Base-by-base conservation (phyloP, 2,797 vertebrate genomes). In the Hylomyscus alleni region DNA sequence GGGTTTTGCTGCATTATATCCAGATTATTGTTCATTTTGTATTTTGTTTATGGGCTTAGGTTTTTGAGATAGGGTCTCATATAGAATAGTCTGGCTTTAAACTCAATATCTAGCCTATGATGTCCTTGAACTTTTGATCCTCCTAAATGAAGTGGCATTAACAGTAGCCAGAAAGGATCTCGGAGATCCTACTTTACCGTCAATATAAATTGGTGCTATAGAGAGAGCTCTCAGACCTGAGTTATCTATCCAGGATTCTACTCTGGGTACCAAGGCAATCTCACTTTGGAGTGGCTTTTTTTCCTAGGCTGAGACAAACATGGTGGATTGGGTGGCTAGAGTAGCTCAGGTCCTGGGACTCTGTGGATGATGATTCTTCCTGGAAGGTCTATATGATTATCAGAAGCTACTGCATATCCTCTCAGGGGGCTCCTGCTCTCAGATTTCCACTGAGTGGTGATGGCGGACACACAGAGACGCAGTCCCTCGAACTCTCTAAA, bases 11-110 rank as follows among this genome's bases (percentile, higher is more conserved):
- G n/a, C 56, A 3, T 72, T 26, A 75, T 80, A 40, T 85, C 24
- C 44, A 91, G 56, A 67, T 69, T 85, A 83, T 90, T 95, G 86
- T 56, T 62, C 78, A 20, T 24, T 77, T 73, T 88, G 10, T 73
- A 40, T 29, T 73, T 72, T 50, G 11, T 69, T 69, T 54, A 37
- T 37, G 84, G 50, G 60, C 82, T 85, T 85, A 40, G 60, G 13
- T n/a, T 72, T 87, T 54, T 87, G 34, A 54, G 47, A 72, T 72
- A 73, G 24, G 52, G n/a, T 73, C 85, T 56, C 34, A 40, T 37
- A 52, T 47, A 34, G 56, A 34, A 84, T 8, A 22, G 29, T 44
- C 31, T 72, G 47, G 22, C 17, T 72, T 37, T 5, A 29, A 72
- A 29, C 22, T 72, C 65, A 87, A 37, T 26, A 37, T 60, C 69